These are phyloP conservation scores for Lithophane ornitopus DNA, from an alignment of 2,888 invertebrate genomes.

Conservation along the genomic window DNA sequence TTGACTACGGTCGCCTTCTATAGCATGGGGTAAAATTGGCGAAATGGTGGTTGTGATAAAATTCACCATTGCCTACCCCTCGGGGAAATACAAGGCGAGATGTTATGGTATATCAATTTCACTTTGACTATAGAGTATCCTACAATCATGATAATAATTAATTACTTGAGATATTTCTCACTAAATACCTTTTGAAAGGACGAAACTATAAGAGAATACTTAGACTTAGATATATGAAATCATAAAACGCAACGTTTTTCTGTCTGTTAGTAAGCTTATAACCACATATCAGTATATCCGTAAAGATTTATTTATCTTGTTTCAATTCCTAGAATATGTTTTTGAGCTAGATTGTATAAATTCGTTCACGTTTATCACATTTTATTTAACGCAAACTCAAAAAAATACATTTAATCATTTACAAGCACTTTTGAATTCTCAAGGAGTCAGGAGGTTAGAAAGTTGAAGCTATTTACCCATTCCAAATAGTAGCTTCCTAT, in stretches of 20 bases:
- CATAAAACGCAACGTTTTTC: background rate
- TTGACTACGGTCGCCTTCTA: too few relatives aligned
- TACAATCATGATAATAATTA: background rate
- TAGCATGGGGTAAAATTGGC: background rate
- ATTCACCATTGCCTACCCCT: background rate
- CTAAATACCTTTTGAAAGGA: background rate
- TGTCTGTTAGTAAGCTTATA: background rate
- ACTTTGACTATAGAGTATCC: constrained; percentile 2
- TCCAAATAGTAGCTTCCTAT: background rate
- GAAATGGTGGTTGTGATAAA: background rate
- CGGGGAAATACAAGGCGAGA: background rate
- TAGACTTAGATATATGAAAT: too few relatives aligned
- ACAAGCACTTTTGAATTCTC: background rate
- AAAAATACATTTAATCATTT: background rate
- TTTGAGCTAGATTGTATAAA: background rate
- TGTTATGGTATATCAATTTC: constrained; percentile 4
- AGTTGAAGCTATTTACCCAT: background rate
- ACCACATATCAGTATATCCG: background rate
- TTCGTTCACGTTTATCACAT: background rate
- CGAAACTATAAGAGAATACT: too few relatives aligned
- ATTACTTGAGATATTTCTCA: background rate
- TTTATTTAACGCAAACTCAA: background rate
- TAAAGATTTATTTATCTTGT: background rate
- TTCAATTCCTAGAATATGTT: background rate
- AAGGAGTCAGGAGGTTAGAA: background rate